A percentile compares a stretch with the other conserved stretches of the same genome.
Conservation (phyloP, 2,888 invertebrate species). For the Calliscelio sp. region DNA sequence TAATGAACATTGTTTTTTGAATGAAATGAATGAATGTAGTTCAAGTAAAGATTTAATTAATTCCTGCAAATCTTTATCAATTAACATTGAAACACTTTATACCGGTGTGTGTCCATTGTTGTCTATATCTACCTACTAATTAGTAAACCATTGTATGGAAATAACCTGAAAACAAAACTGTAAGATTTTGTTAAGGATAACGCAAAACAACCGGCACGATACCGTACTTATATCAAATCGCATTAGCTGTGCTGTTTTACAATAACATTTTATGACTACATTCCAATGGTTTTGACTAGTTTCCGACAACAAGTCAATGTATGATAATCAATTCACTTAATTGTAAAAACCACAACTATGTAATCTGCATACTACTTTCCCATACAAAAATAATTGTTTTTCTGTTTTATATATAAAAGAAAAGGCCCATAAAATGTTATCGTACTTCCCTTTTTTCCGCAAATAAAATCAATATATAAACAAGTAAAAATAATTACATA, state of each 20-base stretch:
- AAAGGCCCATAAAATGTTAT: too few relatives aligned
- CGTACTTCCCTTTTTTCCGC: too few relatives aligned
- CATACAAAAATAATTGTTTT: too few relatives aligned
- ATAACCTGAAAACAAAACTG: constrained; percentile 56
- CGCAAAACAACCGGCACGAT: constrained; percentile 18
- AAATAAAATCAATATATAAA: too few relatives aligned
- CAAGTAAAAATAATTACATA: too few relatives aligned
- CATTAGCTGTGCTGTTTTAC: not conserved
- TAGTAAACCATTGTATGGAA: constrained; percentile 65
- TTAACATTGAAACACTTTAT: constrained; percentile 58
- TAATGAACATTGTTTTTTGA: constrained; percentile 7
- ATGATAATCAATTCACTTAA: not conserved
- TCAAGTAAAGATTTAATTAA: constrained; percentile 44
- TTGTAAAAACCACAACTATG: not conserved
- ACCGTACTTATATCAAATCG: not conserved
- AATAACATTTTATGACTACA: not conserved
- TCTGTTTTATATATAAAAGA: too few relatives aligned
- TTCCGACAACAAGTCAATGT: not conserved
- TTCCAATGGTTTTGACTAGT: not conserved
- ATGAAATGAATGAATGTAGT: constrained; percentile 29
- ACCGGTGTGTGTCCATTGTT: constrained; percentile 53
- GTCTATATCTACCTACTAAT: constrained; percentile 50
- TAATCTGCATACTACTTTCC: not conserved
- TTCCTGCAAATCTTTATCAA: constrained; percentile 52
- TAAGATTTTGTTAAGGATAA: constrained; percentile 51